These are phyloP conservation scores for Leptopilina clavipes DNA, from an alignment of 1,140 invertebrate genomes.

Conservation along the genomic window DNA sequence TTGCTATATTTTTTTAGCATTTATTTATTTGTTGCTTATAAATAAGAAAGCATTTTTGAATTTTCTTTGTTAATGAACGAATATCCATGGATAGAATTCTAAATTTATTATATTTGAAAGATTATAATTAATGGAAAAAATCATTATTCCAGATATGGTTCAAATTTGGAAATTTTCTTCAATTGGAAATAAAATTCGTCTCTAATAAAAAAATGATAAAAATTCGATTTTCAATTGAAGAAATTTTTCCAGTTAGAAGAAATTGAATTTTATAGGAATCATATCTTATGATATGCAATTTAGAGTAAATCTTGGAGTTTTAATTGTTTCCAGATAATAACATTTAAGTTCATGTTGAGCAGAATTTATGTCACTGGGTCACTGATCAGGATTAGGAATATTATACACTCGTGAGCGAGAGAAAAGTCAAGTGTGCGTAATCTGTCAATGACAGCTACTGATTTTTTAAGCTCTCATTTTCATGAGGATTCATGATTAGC, in stretches of 20 bases:
- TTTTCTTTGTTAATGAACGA: neutral
- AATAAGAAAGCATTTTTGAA: neutral
- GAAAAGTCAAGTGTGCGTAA: slow-evolving; percentile 27
- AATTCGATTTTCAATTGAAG: neutral
- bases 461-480: slow-evolving; percentile 30
- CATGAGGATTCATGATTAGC: slow-evolving; percentile 26
- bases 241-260: neutral
- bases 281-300: neutral
- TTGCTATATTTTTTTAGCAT: slow-evolving; percentile 32
- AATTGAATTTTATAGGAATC: neutral
- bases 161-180: too few species aligned
- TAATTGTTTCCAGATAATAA: slow-evolving; percentile 15
- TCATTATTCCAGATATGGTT: too few species aligned
- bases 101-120: too few species aligned
- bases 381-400: slow-evolving; percentile 33
- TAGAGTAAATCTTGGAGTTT: neutral
- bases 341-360: slow-evolving; percentile 15
- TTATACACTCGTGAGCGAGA: neutral
- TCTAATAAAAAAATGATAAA: neutral
- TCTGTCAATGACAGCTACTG: slow-evolving; percentile 25
- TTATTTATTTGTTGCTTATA: too few species aligned
- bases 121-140: too few species aligned
- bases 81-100: too few species aligned
- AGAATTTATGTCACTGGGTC: slow-evolving; percentile 33
- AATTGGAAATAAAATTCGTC: neutral